Evolutionary conservation across 2,888 invertebrate species (phyloP), one percentile per base, ranked within the genome.

Genomic region (Carterocephalus palaemon): DNA sequence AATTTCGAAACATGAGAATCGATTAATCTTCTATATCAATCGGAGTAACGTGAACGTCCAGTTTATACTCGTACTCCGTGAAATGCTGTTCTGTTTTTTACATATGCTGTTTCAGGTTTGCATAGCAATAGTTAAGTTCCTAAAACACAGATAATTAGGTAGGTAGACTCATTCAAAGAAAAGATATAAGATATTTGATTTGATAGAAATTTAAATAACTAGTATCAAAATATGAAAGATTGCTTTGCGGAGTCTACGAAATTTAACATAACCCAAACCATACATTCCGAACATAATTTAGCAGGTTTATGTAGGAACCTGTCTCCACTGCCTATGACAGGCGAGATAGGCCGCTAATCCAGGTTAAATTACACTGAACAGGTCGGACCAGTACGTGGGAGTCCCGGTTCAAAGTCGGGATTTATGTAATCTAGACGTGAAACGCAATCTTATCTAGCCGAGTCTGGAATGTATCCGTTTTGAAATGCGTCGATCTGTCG

Each of bases 361-460:
- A 29, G 50, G 48, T 49, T 49, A 51, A 54, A 49, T 53, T 49
- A 51, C 50, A 49, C 20, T 28, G 46, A 52, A 57, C 53, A 48
- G 40, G 53, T 53, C 33, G 31, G 6, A 9, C 31, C 7, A 39
- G 29, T 47, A 56, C 59, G 58, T 59, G 62, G 59, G 62, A 54
- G 62, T 56, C 49, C 51, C 51, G 38, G 52, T 53, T 47, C 45
- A 46, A 51, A 47, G 34, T 46, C 49, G 49, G 56, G 56, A 59
- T 55, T 61, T 55, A 55, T 57, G 48, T 55, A 52, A 55, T 57
- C 59, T 55, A 42, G 40, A 46, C 51, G 53, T 45, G 28, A 26
- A 50, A 51, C 48, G 50, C 52, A 52, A 59, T 58, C 56, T 53
- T 56, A 59, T 61, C 58, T 51, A 31, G 45, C 43, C 39, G 42